These are phyloP conservation scores for Dolomedes plantarius DNA, from an alignment of 2,888 invertebrate species.

Conservation along the genomic window DNA sequence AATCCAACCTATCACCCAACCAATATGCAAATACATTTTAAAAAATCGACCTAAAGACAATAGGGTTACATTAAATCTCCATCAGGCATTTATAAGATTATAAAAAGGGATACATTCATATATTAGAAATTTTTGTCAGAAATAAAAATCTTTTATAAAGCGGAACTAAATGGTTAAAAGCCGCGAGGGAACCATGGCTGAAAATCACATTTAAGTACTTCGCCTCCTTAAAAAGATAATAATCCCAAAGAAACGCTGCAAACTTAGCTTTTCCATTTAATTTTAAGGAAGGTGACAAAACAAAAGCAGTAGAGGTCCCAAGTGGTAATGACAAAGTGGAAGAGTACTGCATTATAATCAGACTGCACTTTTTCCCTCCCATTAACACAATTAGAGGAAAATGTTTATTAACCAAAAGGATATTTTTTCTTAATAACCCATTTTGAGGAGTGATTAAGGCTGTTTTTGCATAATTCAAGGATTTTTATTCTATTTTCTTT, in stretches of 20 bases:
- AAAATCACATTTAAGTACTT: neutral
- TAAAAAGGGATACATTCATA: no score
- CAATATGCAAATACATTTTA: no score
- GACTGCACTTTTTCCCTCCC: neutral
- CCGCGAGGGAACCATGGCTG: neutral
- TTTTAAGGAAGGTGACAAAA: neutral
- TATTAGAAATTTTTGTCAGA: neutral
- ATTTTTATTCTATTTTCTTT: no score
- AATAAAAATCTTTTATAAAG: neutral
- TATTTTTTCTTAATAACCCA: no score
- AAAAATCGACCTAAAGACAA: no score
- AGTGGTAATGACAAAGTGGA: neutral
- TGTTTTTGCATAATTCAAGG: no score
- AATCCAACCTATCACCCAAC: no score
- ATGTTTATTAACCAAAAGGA: neutral
- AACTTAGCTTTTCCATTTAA: neutral
- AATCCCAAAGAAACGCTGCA: neutral
- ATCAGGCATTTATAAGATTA: no score
- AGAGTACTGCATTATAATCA: neutral
- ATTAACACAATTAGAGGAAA: neutral
- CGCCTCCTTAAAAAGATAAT: neutral
- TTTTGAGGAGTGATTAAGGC: no score
- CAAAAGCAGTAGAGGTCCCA: neutral
- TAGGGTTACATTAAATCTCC: no score
- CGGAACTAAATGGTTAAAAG: neutral